phyloP scores from a whole-genome alignment of 2,888 invertebrate genomes.

The Poecilus cupreus region DNA sequence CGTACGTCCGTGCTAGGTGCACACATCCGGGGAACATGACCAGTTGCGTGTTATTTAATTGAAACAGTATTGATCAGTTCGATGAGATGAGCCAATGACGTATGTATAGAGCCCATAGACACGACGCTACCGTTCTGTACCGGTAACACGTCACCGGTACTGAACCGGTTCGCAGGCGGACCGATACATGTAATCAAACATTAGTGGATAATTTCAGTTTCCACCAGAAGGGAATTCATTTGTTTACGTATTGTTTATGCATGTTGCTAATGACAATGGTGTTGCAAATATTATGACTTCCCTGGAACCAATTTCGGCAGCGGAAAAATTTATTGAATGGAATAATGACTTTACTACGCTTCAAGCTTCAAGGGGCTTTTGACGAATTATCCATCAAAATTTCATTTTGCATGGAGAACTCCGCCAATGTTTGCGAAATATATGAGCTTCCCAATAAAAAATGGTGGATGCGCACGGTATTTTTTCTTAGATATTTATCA shows the following conservation, averaged over 20 bases:
- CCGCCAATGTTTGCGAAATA: not conserved
- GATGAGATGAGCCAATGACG: slow-evolving; percentile 53
- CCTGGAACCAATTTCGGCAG: not conserved
- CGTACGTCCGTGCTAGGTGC: slow-evolving; percentile 27
- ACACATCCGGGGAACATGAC: slow-evolving; percentile 39
- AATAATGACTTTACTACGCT: slow-evolving; percentile 35
- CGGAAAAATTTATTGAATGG: slow-evolving; percentile 37
- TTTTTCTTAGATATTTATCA: not conserved
- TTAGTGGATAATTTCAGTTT: not conserved
- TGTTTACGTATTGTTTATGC: slow-evolving; percentile 40
- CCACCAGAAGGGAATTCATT: slow-evolving; percentile 5
- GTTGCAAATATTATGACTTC: slow-evolving; percentile 18
- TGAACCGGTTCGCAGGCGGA: not conserved
- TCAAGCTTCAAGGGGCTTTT: not conserved
- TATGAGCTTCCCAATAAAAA: not conserved
- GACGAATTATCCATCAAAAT: slow-evolving; percentile 27
- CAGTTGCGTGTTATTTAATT: slow-evolving; percentile 59
- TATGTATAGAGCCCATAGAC: slow-evolving; percentile 33
- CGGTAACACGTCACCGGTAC: slow-evolving; percentile 1
- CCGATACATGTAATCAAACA: not conserved
- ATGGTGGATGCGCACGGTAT: no score
- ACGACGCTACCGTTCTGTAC: not conserved
- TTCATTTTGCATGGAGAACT: slow-evolving; percentile 18
- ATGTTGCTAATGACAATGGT: slow-evolving; percentile 29
- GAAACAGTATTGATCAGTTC: slow-evolving; percentile 58